Evolutionary conservation across 1,140 invertebrate species (phyloP).

Genomic region (Latrodectus geometricus): DNA sequence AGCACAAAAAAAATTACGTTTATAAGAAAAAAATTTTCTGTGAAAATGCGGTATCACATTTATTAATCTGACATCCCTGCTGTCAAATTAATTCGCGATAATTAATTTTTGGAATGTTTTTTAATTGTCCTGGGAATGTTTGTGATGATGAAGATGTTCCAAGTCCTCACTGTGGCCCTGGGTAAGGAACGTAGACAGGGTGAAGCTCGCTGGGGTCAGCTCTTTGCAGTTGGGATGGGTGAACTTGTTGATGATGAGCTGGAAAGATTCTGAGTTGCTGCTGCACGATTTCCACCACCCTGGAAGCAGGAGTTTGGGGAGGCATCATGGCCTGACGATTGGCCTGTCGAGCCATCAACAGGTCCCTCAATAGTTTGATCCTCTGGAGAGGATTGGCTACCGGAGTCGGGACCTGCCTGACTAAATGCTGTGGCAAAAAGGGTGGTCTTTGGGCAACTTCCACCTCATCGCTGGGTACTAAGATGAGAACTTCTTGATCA

Average conservation of each 20-base stretch:
- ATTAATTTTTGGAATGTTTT: neutral
- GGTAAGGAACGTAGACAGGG: conserved; percentile 53
- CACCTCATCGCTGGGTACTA: conserved; percentile 53
- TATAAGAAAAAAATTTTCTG: neutral
- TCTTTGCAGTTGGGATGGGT: conserved; percentile 32
- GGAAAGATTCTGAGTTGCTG: conserved; percentile 55
- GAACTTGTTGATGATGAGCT: conserved; percentile 40
- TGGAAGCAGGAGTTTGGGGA: conserved; percentile 13
- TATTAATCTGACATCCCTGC: conserved; percentile 60
- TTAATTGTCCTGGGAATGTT: neutral
- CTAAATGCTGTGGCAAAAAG: neutral
- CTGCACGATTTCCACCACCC: conserved; percentile 54
- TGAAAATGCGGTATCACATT: conserved; percentile 25
- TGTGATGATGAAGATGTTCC: neutral
- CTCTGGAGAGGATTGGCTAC: conserved; percentile 45
- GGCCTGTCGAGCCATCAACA: conserved; percentile 44
- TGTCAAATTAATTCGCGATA: conserved; percentile 45
- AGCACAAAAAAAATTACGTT: neutral
- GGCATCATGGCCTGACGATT: conserved; percentile 26
- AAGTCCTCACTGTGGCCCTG: conserved; percentile 50
- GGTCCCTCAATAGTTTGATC: conserved; percentile 41
- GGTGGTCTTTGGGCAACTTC: conserved; percentile 44
- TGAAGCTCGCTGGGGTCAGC: conserved; percentile 54
- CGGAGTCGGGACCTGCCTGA: conserved; percentile 38
- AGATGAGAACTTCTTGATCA: conserved; percentile 51